phyloP scores from a whole-genome alignment of 2,888 invertebrate species.

The Sussaba pulchella region DNA sequence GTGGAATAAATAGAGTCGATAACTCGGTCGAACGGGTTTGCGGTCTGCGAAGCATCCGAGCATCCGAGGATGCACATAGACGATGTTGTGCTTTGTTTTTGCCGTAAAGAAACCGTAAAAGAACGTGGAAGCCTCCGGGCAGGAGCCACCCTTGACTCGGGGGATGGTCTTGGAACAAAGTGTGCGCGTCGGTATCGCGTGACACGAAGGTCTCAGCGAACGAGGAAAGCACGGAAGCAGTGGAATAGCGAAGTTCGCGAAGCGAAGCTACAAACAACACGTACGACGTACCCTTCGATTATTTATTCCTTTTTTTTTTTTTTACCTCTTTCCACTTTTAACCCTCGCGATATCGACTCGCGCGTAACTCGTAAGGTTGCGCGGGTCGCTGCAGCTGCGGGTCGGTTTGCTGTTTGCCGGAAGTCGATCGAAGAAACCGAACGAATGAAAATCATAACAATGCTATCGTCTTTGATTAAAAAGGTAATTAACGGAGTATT shows the following conservation, averaged over 20 bases:
- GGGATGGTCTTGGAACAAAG: slow-evolving; percentile 11
- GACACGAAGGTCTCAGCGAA: slow-evolving; percentile 40
- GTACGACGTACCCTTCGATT: slow-evolving; percentile 47
- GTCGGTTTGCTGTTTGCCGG: neutral
- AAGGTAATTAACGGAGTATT: no score
- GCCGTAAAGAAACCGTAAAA: slow-evolving; percentile 44
- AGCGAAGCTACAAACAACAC: slow-evolving; percentile 38
- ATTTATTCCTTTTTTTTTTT: slow-evolving; percentile 13
- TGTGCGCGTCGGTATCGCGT: slow-evolving; percentile 53
- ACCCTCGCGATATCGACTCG: slow-evolving; percentile 41
- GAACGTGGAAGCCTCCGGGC: slow-evolving; percentile 21
- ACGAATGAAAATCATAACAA: neutral
- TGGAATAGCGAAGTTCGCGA: slow-evolving; percentile 16
- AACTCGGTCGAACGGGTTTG: neutral
- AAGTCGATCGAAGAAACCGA: neutral
- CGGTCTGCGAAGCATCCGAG: slow-evolving; percentile 11
- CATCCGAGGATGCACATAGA: neutral
- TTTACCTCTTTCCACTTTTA: slow-evolving; percentile 18
- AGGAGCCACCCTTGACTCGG: slow-evolving; percentile 31
- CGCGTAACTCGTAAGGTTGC: slow-evolving; percentile 15
- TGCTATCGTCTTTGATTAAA: no score
- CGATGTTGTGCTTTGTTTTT: slow-evolving; percentile 21
- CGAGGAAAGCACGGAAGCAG: neutral
- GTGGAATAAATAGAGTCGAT: slow-evolving; percentile 1
- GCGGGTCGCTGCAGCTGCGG: neutral